Evolutionary conservation across 2,888 invertebrate genomes (phyloP).

Genomic region (Lochmaea capreae): DNA sequence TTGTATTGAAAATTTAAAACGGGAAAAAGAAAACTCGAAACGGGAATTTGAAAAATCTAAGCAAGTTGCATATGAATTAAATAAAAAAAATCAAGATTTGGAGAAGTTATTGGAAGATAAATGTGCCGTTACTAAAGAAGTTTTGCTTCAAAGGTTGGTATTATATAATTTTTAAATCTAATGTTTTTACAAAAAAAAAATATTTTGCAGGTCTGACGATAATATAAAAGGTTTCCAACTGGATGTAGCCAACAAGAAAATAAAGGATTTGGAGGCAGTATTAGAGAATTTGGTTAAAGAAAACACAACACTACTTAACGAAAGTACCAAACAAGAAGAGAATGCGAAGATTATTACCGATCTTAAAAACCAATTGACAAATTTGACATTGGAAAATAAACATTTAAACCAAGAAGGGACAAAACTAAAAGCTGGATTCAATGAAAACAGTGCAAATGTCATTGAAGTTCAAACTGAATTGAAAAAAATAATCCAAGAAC

Average conservation of each 20-base stretch:
- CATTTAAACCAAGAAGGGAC: neutral
- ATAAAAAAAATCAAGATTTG: conserved; percentile 8
- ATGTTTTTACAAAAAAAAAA: neutral
- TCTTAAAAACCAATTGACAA: neutral
- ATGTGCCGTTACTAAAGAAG: neutral
- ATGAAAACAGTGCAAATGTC: conserved; percentile 17
- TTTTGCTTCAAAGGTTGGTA: conserved; percentile 18
- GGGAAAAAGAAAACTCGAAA: conserved; percentile 24
- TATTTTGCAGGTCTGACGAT: conserved; percentile 34
- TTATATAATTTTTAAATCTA: neutral
- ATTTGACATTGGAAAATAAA: conserved; percentile 15
- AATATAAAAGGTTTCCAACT: conserved; percentile 53
- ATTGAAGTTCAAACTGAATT: conserved; percentile 9
- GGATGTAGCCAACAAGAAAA: conserved; percentile 53
- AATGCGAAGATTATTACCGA: neutral
- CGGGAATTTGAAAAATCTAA: conserved; percentile 11
- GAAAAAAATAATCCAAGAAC: conserved; percentile 34
- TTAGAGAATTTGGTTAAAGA: conserved; percentile 38
- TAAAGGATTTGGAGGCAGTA: conserved; percentile 48
- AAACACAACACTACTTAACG: conserved; percentile 29
- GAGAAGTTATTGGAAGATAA: conserved; percentile 5
- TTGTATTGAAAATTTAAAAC: conserved; percentile 69
- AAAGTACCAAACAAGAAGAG: conserved; percentile 17
- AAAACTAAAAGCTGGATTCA: conserved; percentile 10
- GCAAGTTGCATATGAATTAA: neutral